A percentile compares a stretch with the other conserved stretches of the same genome.
These are phyloP conservation scores for Anagrus nilaparvatae DNA, from an alignment of 1,140 invertebrate genomes.

Conservation along the genomic window DNA sequence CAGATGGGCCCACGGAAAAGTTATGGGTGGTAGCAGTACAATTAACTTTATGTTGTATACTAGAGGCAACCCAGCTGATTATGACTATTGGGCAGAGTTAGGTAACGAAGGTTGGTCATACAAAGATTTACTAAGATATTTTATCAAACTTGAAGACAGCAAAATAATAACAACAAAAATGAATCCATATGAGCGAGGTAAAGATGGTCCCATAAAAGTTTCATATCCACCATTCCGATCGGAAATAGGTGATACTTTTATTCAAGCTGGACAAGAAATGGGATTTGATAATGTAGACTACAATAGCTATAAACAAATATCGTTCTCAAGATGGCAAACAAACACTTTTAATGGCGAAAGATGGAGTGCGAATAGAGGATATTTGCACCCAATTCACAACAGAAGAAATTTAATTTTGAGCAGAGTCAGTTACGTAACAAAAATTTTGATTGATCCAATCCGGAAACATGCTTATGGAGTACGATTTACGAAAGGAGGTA, in stretches of 20 bases:
- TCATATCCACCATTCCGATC: too few relatives aligned
- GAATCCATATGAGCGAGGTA: too few relatives aligned
- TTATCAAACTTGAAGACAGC: conserved; percentile 66
- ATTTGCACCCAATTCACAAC: conserved; percentile 53
- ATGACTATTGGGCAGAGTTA: conserved; percentile 47
- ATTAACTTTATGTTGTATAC: conserved; percentile 62
- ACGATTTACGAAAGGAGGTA: conserved; percentile 21
- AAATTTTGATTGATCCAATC: conserved; percentile 41
- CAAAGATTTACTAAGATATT: conserved; percentile 71
- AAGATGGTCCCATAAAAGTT: too few relatives aligned
- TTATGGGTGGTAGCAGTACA: conserved; percentile 52
- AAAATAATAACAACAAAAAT: too few relatives aligned
- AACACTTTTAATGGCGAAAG: conserved; percentile 49
- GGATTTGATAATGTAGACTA: not conserved
- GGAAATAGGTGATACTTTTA: too few relatives aligned
- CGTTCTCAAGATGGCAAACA: conserved; percentile 45
- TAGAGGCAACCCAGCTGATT: conserved; percentile 51
- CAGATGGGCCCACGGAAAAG: too few relatives aligned
- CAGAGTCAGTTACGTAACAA: conserved; percentile 53
- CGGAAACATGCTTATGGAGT: conserved; percentile 8
- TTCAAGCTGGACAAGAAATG: not conserved
- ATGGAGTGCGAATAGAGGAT: conserved; percentile 56
- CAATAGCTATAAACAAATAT: conserved; percentile 30
- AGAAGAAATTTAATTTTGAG: conserved; percentile 58
- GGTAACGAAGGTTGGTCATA: conserved; percentile 56